A percentile compares a stretch with the other conserved stretches of the same genome.
phyloP scores from a whole-genome alignment of 2,797 vertebrate species.

The Vireo griseus region DNA sequence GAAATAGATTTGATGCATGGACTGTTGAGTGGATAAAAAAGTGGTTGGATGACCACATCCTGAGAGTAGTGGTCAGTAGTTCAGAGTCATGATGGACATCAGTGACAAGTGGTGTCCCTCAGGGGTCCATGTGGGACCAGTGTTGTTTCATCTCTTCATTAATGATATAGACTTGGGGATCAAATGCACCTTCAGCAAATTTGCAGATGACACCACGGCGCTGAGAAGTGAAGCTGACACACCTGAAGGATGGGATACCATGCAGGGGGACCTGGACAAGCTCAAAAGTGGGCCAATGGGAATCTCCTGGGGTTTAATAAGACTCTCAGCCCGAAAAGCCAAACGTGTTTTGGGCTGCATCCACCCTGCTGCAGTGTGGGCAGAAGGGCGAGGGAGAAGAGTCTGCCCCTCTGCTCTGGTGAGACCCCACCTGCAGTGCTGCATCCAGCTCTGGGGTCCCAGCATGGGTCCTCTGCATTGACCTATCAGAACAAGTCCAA shows the following conservation, averaged over 20 bases:
- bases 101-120: neutral
- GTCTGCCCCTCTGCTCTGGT: neutral
- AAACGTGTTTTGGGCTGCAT: neutral
- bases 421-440: neutral
- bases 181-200: neutral
- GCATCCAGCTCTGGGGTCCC: neutral
- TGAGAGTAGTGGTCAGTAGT: neutral
- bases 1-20: neutral
- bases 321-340: fast-evolving
- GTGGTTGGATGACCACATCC: neutral
- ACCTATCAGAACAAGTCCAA: fast-evolving
- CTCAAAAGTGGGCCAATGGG: neutral
- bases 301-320: neutral
- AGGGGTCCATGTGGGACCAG: too few species aligned
- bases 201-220: neutral
- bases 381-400: fast-evolving
- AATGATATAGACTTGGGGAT: neutral
- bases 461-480: too few species aligned
- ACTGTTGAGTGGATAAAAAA: neutral
- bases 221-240: neutral
- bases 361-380: fast-evolving
- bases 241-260: neutral
- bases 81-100: neutral
- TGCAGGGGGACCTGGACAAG: neutral
- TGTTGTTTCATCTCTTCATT: neutral